Percentiles rank a stretch among this genome's conserved stretches.
Evolutionary conservation across 2,888 invertebrate species (phyloP).

Genomic region (Augiades crinisus): DNA sequence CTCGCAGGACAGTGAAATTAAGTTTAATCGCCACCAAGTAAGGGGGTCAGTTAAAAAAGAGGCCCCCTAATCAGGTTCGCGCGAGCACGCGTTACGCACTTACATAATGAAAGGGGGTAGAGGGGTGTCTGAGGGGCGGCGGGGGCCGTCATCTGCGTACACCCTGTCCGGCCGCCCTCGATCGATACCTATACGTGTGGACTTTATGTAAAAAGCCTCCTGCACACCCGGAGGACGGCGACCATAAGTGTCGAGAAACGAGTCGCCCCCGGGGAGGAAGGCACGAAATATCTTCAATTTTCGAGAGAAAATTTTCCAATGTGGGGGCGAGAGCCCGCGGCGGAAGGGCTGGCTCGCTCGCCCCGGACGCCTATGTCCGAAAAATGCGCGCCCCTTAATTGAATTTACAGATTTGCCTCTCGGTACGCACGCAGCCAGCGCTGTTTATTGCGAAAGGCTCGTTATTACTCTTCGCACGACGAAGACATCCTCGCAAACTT

Average conservation of each 20-base stretch:
- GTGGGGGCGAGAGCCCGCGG: constrained; percentile 75
- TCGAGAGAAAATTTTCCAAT: constrained; percentile 81
- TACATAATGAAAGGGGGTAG: constrained; percentile 81
- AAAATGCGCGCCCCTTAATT: constrained; percentile 78
- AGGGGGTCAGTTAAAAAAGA: constrained; percentile 80
- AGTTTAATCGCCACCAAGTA: constrained; percentile 75
- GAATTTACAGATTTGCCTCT: constrained; percentile 79
- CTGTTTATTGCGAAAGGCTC: constrained; percentile 60
- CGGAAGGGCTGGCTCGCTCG: constrained; percentile 70
- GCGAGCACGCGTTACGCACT: constrained; percentile 81
- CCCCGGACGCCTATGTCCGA: constrained; percentile 72
- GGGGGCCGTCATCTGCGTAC: constrained; percentile 80
- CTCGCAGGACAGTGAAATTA: constrained; percentile 67
- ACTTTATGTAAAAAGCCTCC: constrained; percentile 81
- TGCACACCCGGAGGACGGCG: constrained; percentile 78
- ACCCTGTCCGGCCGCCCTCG: constrained; percentile 77
- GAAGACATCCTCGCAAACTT: constrained; percentile 47
- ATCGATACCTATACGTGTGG: constrained; percentile 81
- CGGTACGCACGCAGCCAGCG: constrained; percentile 60
- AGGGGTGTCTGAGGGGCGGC: constrained; percentile 52
- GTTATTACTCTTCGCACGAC: constrained; percentile 59
- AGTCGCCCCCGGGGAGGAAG: constrained; percentile 77
- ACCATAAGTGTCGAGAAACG: constrained; percentile 81
- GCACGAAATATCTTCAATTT: constrained; percentile 81
- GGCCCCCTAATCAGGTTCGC: constrained; percentile 79